Evolutionary conservation across 2,888 invertebrate genomes (phyloP).

Genomic region (Sabatieria punctata): DNA sequence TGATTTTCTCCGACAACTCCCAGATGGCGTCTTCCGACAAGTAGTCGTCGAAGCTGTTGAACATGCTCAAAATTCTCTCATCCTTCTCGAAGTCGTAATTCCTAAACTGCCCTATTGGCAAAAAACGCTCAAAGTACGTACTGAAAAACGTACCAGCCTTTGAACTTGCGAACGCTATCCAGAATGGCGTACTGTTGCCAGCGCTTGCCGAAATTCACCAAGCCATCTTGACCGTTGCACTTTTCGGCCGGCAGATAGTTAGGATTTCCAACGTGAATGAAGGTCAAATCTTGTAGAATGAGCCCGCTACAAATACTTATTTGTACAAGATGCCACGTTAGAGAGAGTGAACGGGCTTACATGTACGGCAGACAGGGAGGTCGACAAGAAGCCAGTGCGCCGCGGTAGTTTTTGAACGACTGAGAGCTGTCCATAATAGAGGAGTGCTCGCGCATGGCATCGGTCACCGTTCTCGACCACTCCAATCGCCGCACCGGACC

Average conservation of each 20-base stretch:
- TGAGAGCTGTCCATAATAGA: slow-evolving; percentile 92
- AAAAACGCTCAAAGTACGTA: neutral
- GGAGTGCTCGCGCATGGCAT: slow-evolving; percentile 75
- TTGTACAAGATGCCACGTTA: slow-evolving; percentile 2
- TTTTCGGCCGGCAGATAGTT: slow-evolving; percentile 49
- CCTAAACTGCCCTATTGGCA: neutral
- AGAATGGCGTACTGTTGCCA: slow-evolving; percentile 98
- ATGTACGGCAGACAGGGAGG: slow-evolving; percentile 99
- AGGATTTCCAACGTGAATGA: slow-evolving; percentile 91
- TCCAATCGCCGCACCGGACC: slow-evolving; percentile 61
- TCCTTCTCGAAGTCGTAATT: slow-evolving; percentile 66
- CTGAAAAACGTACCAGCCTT: slow-evolving; percentile 69
- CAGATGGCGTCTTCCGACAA: slow-evolving; percentile 94
- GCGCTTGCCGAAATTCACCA: slow-evolving; percentile 84
- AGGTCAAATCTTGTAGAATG: slow-evolving; percentile 93
- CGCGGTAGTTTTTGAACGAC: slow-evolving; percentile 88
- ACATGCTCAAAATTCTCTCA: slow-evolving; percentile 79
- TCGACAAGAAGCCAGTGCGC: slow-evolving; percentile 76
- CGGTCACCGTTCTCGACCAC: slow-evolving; percentile 43
- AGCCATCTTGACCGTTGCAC: slow-evolving; percentile 44
- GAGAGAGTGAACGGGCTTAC: slow-evolving; percentile 44
- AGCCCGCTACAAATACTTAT: slow-evolving; percentile 57
- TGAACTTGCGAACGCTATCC: slow-evolving; percentile 92
- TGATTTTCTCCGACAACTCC: slow-evolving; percentile 91
- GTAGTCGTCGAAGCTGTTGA: slow-evolving; percentile 88